These are phyloP conservation scores for Lasiommata megera DNA, from an alignment of 2,888 invertebrate species.

Conservation along the genomic window DNA sequence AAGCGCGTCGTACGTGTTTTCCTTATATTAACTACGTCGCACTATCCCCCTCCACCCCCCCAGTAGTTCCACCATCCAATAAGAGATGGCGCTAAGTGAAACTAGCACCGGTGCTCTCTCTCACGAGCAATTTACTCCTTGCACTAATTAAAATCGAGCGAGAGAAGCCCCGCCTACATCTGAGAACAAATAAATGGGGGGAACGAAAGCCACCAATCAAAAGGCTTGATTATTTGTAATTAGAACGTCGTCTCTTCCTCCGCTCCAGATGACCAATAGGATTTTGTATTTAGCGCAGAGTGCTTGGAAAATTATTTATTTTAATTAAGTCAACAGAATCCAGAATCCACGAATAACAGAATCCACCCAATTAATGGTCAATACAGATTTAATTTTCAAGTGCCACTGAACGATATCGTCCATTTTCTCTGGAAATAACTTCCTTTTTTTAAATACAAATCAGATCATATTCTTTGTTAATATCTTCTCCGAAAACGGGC, in stretches of 20 bases:
- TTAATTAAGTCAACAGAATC: no score
- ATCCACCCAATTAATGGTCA: conserved; percentile 3
- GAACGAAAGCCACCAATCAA: conserved; percentile 67
- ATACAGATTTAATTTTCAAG: conserved; percentile 12
- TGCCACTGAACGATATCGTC: conserved; percentile 1
- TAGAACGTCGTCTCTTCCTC: conserved; percentile 75
- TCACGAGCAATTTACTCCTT: conserved; percentile 81
- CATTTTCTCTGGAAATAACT: conserved; percentile 11
- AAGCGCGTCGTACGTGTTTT: conserved; percentile 73
- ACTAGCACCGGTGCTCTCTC: conserved; percentile 68
- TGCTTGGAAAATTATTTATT: conserved; percentile 41
- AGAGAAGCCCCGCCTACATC: conserved; percentile 70
- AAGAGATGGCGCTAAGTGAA: conserved; percentile 73
- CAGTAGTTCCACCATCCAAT: conserved; percentile 72
- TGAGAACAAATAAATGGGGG: conserved; percentile 79
- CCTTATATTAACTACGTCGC: conserved; percentile 76
- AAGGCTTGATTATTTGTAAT: conserved; percentile 80
- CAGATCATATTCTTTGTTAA: conserved; percentile 14
- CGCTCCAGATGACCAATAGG: conserved; percentile 74
- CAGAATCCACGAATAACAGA: conserved; percentile 24
- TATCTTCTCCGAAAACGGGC: conserved; percentile 23
- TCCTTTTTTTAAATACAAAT: conserved; percentile 2
- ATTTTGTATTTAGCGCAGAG: conserved; percentile 65
- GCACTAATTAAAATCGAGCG: conserved; percentile 82
- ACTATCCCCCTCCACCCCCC: conserved; percentile 67